Conservation (phyloP, 2,888 invertebrate genomes). For the Coleophora flavipennella region DNA sequence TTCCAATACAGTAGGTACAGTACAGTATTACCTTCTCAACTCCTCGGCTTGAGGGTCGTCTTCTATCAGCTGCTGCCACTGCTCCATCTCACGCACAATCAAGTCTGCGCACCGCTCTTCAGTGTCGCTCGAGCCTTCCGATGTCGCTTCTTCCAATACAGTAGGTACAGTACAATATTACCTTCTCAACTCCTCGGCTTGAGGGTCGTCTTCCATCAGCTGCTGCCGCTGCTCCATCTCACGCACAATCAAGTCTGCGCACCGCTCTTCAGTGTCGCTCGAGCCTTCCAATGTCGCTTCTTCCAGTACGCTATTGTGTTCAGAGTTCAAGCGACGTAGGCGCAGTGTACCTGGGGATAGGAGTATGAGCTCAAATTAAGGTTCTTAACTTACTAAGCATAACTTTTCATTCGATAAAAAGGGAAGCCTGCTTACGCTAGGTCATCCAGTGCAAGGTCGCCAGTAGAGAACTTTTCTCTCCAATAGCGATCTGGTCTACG, state of each 20-base stretch:
- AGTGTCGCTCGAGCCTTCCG: constrained; percentile 23
- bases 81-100: constrained; percentile 77
- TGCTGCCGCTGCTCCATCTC: constrained; percentile 76
- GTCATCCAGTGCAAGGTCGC: too few relatives aligned
- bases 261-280: constrained; percentile 49
- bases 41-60: constrained; percentile 75
- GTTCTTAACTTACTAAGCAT: too few relatives aligned
- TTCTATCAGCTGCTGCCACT: constrained; percentile 76
- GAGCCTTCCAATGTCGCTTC: constrained; percentile 19
- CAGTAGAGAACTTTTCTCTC: too few relatives aligned
- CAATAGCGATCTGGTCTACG: too few relatives aligned
- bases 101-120: constrained; percentile 70
- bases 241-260: constrained; percentile 73
- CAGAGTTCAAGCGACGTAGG: constrained; percentile 42
- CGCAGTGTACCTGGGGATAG: constrained; percentile 40
- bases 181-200: constrained; percentile 76
- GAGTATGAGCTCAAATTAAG: too few relatives aligned
- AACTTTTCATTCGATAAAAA: too few relatives aligned
- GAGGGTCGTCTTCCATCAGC: constrained; percentile 77
- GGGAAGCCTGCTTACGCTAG: too few relatives aligned
- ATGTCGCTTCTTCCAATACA: constrained; percentile 32
- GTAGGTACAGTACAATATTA: too few relatives aligned
- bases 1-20: constrained; percentile 42
- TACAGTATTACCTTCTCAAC: constrained; percentile 73
- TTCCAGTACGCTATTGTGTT: constrained; percentile 45